Percentiles rank a stretch among this genome's conserved stretches.
Conservation (phyloP, 2,888 invertebrate genomes). For the Temnothorax rugatulus region DNA sequence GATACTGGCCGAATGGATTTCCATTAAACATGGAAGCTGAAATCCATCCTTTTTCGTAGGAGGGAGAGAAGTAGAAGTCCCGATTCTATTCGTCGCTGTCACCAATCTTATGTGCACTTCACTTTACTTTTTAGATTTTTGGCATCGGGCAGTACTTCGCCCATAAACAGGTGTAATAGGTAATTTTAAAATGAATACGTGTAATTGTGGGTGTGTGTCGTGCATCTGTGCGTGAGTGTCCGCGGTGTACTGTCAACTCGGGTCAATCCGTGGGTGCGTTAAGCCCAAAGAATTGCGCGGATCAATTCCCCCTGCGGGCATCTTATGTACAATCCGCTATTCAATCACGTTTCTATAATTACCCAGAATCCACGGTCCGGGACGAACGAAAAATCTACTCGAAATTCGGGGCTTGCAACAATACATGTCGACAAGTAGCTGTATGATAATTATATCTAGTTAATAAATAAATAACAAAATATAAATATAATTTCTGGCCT, state of each 20-base stretch:
- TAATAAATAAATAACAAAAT: not conserved
- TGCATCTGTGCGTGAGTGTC: too few species aligned
- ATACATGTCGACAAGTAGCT: not conserved
- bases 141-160: too few species aligned
- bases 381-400: not conserved
- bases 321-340: slow-evolving; percentile 5
- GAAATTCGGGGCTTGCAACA: not conserved
- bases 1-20: not conserved
- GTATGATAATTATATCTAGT: not conserved
- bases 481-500: not conserved
- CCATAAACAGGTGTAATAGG: too few species aligned
- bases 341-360: slow-evolving; percentile 35
- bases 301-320: too few species aligned
- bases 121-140: too few species aligned
- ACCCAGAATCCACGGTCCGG: not conserved
- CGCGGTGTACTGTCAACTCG: too few species aligned
- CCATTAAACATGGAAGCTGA: not conserved
- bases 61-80: not conserved
- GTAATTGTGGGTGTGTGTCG: too few species aligned
- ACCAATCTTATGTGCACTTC: slow-evolving; percentile 7
- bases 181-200: too few species aligned
- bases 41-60: not conserved
- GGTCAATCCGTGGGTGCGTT: too few species aligned
- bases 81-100: slow-evolving; percentile 20
- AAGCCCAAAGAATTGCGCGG: too few species aligned